These are phyloP conservation scores for Trissonchulus sp. DNA, from an alignment of 2,888 invertebrate species.

Conservation along the genomic window DNA sequence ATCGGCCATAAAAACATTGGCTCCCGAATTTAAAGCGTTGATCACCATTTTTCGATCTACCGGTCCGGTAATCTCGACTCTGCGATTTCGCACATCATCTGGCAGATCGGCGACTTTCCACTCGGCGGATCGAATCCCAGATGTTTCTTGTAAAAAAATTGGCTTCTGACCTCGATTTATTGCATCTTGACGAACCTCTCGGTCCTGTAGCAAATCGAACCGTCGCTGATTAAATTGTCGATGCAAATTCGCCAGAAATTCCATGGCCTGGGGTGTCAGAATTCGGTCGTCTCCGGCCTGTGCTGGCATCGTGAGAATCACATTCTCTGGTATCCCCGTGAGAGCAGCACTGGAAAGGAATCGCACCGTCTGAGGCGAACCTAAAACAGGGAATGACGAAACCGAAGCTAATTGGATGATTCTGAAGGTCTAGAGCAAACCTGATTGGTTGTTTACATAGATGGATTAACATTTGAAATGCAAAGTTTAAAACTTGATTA, in stretches of 20 bases:
- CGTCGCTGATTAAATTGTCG: constrained; percentile 56
- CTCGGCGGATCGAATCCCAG: constrained; percentile 54
- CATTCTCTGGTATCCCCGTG: no score
- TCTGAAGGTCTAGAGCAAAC: no score
- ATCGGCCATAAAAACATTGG: constrained; percentile 50
- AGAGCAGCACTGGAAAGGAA: background rate
- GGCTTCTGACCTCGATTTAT: constrained; percentile 50
- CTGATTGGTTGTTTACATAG: no score
- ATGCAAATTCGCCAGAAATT: constrained; percentile 61
- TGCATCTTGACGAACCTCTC: constrained; percentile 43
- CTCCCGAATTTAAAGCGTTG: constrained; percentile 62
- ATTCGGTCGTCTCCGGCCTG: constrained; percentile 57
- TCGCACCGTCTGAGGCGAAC: background rate
- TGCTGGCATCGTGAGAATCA: constrained; percentile 27
- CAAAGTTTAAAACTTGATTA: no score
- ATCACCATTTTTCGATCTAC: constrained; percentile 61
- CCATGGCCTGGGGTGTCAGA: constrained; percentile 60
- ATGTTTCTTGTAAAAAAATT: constrained; percentile 57
- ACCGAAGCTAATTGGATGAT: no score
- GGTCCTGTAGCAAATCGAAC: constrained; percentile 42
- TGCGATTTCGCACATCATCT: constrained; percentile 46
- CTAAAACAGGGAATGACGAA: no score
- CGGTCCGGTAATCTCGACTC: constrained; percentile 58
- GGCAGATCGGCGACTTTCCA: constrained; percentile 61
- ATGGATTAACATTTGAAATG: no score